Evolutionary conservation across 2,113 vertebrate genomes (phyloP).

Genomic region (Macaca nemestrina): DNA sequence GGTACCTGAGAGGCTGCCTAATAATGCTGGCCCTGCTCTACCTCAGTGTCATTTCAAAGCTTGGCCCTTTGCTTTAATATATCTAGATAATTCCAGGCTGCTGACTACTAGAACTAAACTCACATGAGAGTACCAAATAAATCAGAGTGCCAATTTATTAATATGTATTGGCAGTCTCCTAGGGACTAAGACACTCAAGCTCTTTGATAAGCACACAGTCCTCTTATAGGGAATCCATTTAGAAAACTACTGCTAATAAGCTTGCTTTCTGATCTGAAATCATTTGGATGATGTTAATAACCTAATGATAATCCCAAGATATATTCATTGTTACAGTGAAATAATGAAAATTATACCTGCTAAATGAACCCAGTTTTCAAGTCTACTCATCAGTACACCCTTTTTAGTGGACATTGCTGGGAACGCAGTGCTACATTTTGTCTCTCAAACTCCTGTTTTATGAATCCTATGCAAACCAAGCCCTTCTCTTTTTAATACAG

Average conservation of each 20-base stretch:
- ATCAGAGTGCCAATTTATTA: not conserved
- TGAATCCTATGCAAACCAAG: not conserved
- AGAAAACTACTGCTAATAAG: not conserved
- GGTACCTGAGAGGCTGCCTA: not conserved
- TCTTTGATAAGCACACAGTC: not conserved
- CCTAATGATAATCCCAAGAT: not conserved
- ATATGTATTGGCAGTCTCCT: not conserved
- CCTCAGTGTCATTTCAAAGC: not conserved
- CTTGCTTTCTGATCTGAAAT: not conserved
- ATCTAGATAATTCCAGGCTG: not conserved
- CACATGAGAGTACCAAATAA: not conserved
- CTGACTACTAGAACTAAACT: not conserved
- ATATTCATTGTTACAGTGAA: not conserved
- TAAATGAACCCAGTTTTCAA: not conserved
- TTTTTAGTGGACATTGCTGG: not conserved
- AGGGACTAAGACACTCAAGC: not conserved
- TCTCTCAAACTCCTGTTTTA: not conserved
- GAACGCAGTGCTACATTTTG: not conserved
- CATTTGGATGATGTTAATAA: not conserved
- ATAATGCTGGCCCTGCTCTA: not conserved
- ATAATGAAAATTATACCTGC: not conserved
- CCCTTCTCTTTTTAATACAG: not conserved
- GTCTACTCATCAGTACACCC: not conserved
- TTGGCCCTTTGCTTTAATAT: not conserved
- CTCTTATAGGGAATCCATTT: not conserved